Evolutionary conservation across 2,888 invertebrate genomes (phyloP), one percentile per base, ranked within the genome.

Genomic region (Nephrotoma guestfalica): DNA sequence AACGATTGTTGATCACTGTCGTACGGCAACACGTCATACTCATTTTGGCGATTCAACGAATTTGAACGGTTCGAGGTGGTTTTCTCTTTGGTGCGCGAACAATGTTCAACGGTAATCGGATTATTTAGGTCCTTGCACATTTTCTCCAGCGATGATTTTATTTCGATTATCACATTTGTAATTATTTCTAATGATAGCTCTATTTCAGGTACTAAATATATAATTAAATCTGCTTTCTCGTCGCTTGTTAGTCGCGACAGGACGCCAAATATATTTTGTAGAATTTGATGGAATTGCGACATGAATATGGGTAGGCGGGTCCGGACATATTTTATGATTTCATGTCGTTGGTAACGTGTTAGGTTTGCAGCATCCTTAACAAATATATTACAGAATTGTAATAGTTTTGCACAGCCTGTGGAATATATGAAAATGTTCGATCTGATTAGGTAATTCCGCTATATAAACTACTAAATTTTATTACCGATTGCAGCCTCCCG

Each of bases 181-280:
- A 94, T 90, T 85, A 93, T 93, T 88, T 94, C 93, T 88, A 95
- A 90, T 87, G 93, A 93, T 84, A 91, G 91, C 90, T 94, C 94
- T 89, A 94, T 93, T 92, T 95, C 94, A 88, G 95, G 94, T 89
- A 94, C 94, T 88, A 95, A 92, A 91, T 94, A 94, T 83, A 93
- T 92, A 42, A 94, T 94, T 87, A 95, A 92, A 89, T 94, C 94
- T 87, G 93, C 92, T 88, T 94, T 91, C 89, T 94, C 94, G 15
- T 92, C 91, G 15, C 92, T 91, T 83, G 92, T 92, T 89, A 95
- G 92, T 83, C 93, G 92, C 86, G 93, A 92, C 88, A 94, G 93
- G 83, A 94, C 93, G 86, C 92, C 92, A 88, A 94, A 93, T 85
- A 94, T 92, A 86, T 93, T 93, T 88, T 93, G 93, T 85, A 94